A percentile compares a stretch with the other conserved stretches of the same genome.
These are phyloP conservation scores for Aphelocoma californica DNA, from an alignment of 2,797 vertebrate genomes.

Conservation along the genomic window DNA sequence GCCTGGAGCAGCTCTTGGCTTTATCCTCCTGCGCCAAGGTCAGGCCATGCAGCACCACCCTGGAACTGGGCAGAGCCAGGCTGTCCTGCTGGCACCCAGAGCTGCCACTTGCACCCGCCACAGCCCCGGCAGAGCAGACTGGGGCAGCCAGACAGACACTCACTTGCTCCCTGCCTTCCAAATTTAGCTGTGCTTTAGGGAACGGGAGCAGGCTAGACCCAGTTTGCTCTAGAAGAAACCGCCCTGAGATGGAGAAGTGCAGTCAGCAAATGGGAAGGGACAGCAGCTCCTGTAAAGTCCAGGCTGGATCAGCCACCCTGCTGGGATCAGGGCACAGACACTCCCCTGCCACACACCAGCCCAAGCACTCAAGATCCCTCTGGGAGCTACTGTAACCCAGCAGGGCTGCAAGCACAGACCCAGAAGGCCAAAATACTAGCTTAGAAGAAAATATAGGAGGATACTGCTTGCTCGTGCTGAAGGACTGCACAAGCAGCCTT, in stretches of 20 bases:
- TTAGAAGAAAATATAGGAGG: neutral
- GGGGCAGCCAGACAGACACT: neutral
- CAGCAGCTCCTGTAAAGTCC: neutral
- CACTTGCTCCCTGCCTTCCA: neutral
- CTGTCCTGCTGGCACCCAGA: neutral
- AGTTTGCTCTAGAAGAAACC: neutral
- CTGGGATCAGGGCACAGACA: neutral
- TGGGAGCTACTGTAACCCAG: neutral
- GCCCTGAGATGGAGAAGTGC: neutral
- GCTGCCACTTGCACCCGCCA: accelerated
- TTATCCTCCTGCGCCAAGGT: neutral
- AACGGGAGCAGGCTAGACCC: constrained; percentile 10
- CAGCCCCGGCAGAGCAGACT: neutral
- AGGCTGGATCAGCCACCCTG: neutral
- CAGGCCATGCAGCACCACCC: neutral
- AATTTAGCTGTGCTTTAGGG: constrained; percentile 46
- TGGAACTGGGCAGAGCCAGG: neutral
- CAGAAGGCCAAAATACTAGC: neutral
- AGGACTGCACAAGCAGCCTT: neutral
- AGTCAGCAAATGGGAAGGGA: neutral
- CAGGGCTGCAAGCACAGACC: neutral
- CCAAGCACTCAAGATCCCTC: neutral
- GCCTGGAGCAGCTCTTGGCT: neutral
- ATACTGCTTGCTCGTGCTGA: neutral
- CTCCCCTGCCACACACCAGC: neutral